Evolutionary conservation across 2,797 vertebrate genomes (phyloP), one percentile per base, ranked within the genome.

Genomic region (Macrochelys suwanniensis): DNA sequence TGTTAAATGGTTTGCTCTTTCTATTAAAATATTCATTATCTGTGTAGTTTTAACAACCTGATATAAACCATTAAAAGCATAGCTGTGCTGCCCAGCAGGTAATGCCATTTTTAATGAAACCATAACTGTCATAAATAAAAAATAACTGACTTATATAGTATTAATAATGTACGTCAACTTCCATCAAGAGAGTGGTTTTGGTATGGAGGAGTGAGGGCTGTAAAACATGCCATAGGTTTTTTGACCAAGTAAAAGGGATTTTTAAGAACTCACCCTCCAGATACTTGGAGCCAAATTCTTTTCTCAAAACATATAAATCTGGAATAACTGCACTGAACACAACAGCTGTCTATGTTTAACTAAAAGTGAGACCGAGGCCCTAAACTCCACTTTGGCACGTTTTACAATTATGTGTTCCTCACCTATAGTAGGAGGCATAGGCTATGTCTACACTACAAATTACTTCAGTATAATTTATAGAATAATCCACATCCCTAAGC

Each of bases 31-130:
- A 98, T 98, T 98, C 92, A 98, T 98, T 49, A 95, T 71, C 94
- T 97, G 84, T 97, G 94, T 97, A 96, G 96, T 97, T 98, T 98
- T 98, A 98, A 98, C 98, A 98, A 94, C 97, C 92, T 96, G 97
- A 97, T 98, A 97, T 98, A 97, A 98, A 98, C 97, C 95, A 97
- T 97, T 98, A 98, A 98, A 98, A 98, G 98, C 98, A 97, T 98
- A 96, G 94, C 96, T 96, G 93, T 97, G 97, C 97, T 97, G 92
- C 97, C 97, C 98, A 98, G 97, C 94, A 98, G 97, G 97, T 97
- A 98, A 94, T 97, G 97, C 94, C 96, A 97, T 98, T 98, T 98
- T 97, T 98, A 98, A 98, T 98, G 97, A 98, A 98, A 96, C 96
- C 80, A 33, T 93, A 94, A 94, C 95, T 92, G 54, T 33, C 92